A percentile compares a stretch with the other conserved stretches of the same genome.
Conservation (phyloP, 2,113 vertebrate genomes). For the Ptyas mucosa region DNA sequence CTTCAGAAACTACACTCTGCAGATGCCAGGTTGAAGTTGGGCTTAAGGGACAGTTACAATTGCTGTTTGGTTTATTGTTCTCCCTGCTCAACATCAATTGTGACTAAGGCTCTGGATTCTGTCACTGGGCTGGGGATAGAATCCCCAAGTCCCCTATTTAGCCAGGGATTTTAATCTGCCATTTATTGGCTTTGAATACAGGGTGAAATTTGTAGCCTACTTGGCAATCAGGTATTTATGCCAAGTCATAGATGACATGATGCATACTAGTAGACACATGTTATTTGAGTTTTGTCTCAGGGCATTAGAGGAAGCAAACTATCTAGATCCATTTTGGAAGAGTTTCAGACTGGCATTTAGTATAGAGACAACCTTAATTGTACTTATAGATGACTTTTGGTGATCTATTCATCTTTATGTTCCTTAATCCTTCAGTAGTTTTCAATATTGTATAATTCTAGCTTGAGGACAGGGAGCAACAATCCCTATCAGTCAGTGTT, state of each 20-base stretch:
- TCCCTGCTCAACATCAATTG: not conserved
- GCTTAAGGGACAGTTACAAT: not conserved
- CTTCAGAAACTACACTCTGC: not conserved
- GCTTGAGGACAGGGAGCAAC: not conserved
- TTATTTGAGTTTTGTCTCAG: not conserved
- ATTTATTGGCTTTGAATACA: not conserved
- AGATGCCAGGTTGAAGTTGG: not conserved
- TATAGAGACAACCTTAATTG: not conserved
- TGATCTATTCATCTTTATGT: not conserved
- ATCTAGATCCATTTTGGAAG: not conserved
- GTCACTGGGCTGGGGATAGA: not conserved
- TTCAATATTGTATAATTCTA: not conserved
- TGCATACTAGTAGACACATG: not conserved
- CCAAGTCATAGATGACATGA: not conserved
- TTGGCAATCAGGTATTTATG: not conserved
- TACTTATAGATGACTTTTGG: not conserved
- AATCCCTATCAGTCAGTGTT: not conserved
- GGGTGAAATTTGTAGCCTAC: not conserved
- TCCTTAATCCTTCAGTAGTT: not conserved
- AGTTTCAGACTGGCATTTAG: not conserved
- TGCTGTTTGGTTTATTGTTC: not conserved
- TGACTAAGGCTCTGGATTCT: not conserved
- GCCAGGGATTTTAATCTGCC: not conserved
- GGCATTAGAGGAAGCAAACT: not conserved
- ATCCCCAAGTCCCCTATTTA: not conserved